Percentiles rank a stretch among this genome's conserved stretches.
These are phyloP conservation scores for Xiphophorus couchianus DNA, from an alignment of 2,113 vertebrate genomes.

Conservation along the genomic window DNA sequence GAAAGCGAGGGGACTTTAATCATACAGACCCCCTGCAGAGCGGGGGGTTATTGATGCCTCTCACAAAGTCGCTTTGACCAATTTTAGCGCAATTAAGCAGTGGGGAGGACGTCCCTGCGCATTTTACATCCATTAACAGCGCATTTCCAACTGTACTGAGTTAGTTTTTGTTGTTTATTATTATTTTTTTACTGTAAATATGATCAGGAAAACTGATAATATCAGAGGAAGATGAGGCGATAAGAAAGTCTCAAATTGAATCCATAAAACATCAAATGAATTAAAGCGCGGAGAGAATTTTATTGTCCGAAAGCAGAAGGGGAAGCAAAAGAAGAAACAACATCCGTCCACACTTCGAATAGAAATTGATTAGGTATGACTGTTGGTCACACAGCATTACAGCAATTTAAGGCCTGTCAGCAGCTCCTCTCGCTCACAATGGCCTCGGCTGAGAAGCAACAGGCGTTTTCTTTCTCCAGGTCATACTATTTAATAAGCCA, in stretches of 20 bases:
- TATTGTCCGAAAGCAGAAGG: background rate
- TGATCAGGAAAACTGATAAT: background rate
- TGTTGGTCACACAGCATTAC: constrained; percentile 80
- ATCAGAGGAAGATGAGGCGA: background rate
- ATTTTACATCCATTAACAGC: constrained; percentile 75
- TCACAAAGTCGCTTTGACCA: constrained; percentile 80
- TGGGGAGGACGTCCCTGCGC: constrained; percentile 75
- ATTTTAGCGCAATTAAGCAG: constrained; percentile 85
- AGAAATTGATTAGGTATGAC: constrained; percentile 76
- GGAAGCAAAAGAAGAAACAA: background rate
- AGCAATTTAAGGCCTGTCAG: constrained; percentile 80
- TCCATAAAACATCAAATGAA: no score
- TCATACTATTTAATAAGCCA: constrained; percentile 86
- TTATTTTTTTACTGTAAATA: constrained; percentile 27
- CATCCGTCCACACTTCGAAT: constrained; percentile 35
- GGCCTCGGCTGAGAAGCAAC: constrained; percentile 79
- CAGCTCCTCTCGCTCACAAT: constrained; percentile 76
- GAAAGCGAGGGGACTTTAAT: constrained; percentile 82
- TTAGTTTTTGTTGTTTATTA: constrained; percentile 4
- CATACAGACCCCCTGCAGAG: constrained; percentile 82
- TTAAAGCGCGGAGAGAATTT: background rate
- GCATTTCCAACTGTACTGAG: constrained; percentile 49
- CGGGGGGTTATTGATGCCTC: constrained; percentile 74
- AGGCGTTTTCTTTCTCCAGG: constrained; percentile 80
- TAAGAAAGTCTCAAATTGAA: background rate